Evolutionary conservation across 2,888 invertebrate species (phyloP).

Genomic region (Bugula neritina): DNA sequence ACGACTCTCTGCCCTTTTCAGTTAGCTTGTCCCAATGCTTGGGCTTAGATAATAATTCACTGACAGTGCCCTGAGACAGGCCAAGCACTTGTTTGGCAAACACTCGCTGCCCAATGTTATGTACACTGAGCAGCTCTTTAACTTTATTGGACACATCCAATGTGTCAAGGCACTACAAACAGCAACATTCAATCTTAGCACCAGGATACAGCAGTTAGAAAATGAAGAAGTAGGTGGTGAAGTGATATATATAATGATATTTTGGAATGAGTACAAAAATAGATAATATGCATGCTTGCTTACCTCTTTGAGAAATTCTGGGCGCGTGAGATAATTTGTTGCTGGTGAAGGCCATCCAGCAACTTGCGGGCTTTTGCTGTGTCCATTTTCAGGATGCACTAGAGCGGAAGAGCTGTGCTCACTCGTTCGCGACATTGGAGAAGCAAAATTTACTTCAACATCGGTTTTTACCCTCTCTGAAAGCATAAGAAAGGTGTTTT

Average conservation of each 20-base stretch:
- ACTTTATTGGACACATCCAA: slow-evolving; percentile 83
- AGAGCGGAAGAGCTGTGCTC: neutral
- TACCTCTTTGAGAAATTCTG: slow-evolving; percentile 21
- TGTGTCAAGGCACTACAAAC: slow-evolving; percentile 69
- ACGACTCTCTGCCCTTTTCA: slow-evolving; percentile 97
- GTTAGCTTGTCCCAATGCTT: slow-evolving; percentile 99
- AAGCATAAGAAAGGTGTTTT: slow-evolving; percentile 4
- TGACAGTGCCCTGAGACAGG: slow-evolving; percentile 89
- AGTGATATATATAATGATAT: too few species aligned
- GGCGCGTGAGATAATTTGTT: neutral
- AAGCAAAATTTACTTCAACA: neutral
- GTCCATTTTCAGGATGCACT: neutral
- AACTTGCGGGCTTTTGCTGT: neutral
- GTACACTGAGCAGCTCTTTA: slow-evolving; percentile 84
- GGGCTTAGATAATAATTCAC: slow-evolving; percentile 94
- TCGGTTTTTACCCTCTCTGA: slow-evolving; percentile 21
- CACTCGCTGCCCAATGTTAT: slow-evolving; percentile 95
- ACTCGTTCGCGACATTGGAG: slow-evolving; percentile 11
- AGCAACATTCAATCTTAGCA: too few species aligned
- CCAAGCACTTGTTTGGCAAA: slow-evolving; percentile 98
- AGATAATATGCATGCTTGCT: too few species aligned
- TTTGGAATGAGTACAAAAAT: too few species aligned
- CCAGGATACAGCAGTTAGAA: too few species aligned
- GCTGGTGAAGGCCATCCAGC: slow-evolving; percentile 4
- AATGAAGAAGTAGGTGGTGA: too few species aligned